phyloP scores from a whole-genome alignment of 2,113 vertebrate genomes.

The Oryzias javanicus region DNA sequence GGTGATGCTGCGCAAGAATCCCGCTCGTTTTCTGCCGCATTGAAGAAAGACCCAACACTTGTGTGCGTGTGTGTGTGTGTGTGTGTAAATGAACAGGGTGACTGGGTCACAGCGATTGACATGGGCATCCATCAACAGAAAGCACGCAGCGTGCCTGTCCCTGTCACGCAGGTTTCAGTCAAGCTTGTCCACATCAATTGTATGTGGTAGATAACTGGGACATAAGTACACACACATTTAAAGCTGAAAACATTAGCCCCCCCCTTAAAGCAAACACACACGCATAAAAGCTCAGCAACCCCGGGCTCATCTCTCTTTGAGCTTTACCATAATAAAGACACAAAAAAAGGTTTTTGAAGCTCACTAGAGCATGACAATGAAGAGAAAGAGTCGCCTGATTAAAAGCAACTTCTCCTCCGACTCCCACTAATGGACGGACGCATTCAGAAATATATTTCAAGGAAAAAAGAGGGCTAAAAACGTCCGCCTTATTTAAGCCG shows the following conservation, averaged over 20 bases:
- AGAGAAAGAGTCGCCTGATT: constrained; percentile 59
- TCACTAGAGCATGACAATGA: constrained; percentile 62
- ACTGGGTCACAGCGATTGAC: constrained; percentile 50
- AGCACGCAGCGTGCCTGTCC: constrained; percentile 35
- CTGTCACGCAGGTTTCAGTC: constrained; percentile 64
- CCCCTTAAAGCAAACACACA: constrained; percentile 6
- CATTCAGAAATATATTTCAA: constrained; percentile 68
- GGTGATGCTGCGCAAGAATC: constrained; percentile 46
- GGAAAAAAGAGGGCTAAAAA: constrained; percentile 29
- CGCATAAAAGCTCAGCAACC: constrained; percentile 27
- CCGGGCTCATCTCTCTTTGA: constrained; percentile 49
- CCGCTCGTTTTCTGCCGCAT: constrained; percentile 60
- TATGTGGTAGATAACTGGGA: constrained; percentile 53
- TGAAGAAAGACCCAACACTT: constrained; percentile 34
- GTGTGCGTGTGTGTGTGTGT: constrained; percentile 14
- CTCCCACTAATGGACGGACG: constrained; percentile 68
- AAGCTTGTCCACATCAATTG: constrained; percentile 66
- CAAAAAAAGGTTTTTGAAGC: constrained; percentile 60
- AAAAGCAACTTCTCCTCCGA: constrained; percentile 58
- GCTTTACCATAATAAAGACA: constrained; percentile 52
- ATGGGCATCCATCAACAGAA: constrained; percentile 62
- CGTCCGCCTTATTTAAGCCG: constrained; percentile 43
- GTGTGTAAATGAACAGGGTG: constrained; percentile 7
- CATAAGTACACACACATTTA: constrained; percentile 14
- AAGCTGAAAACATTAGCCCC: constrained; percentile 10